Evolutionary conservation across 2,888 invertebrate species (phyloP), one percentile per base, ranked within the genome.

Genomic region (Mesorhabditis belari): DNA sequence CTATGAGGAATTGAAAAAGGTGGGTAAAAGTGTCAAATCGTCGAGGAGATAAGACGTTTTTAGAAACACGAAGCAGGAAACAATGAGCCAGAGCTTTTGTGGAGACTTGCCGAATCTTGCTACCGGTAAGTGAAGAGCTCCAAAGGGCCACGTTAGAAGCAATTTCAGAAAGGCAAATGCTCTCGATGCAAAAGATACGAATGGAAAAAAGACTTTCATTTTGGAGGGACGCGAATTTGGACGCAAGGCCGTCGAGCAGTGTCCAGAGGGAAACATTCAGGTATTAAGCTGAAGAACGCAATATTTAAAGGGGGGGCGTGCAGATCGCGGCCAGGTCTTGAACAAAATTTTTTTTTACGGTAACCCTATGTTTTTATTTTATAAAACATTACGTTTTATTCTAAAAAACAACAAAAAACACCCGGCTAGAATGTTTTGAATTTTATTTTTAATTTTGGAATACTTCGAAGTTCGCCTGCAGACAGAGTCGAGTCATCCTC

Each of bases 91-190:
- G 74, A 77, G 58, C 6, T 75, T 12, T 64, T 77, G 19, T 77
- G 77, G 77, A 66, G 77, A 29, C 59, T 73, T 3, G 74, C 76
- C 12, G 71, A 73, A 49, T 67, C 72, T 24, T 75, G 74, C 57
- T 68, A 77, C 57, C 57, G 63, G 19, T 35, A 35, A 35, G 1
- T 35, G 24, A 62, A 35, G 44, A 35, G n/a, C 12, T 25, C 58
- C 67, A 19, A 35, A 51, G 23, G 50, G 52, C 6, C 26, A 69
- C 17, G 65, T 60, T 17, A 58, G 57, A 54, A 73, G 68, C 57
- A 63, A 69, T 29, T n/a, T n/a, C 62, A 35, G 44, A 35, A 35
- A 35, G 28, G 58, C 67, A 19, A 35, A 51, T 25, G 50, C 54
- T 6, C 26, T 71, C 17, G 65, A 62, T 17, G 57, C 56, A 54